phyloP scores from a whole-genome alignment of 2,888 invertebrate genomes.

The Macrosoma leucophasiata region DNA sequence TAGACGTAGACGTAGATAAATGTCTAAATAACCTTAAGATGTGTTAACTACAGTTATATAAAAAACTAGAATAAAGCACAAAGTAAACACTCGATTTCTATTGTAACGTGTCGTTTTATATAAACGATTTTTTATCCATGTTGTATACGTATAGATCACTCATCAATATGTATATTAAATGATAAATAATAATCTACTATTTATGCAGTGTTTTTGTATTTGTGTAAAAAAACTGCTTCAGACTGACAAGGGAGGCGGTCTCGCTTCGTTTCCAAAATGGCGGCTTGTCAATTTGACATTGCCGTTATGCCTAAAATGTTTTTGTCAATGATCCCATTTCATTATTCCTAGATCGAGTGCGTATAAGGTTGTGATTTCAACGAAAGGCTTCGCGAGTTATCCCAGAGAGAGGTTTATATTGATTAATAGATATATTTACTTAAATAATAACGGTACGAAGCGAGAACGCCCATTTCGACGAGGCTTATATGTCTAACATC shows the following conservation, averaged over 20 bases:
- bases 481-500: conserved; percentile 46
- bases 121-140: conserved; percentile 39
- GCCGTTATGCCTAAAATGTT: conserved; percentile 1
- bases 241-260: conserved; percentile 42
- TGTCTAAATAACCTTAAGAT: conserved; percentile 31
- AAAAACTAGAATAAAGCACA: conserved; percentile 49
- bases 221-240: conserved; percentile 45
- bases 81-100: conserved; percentile 54
- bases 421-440: conserved; percentile 14
- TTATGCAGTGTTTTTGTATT: conserved; percentile 51
- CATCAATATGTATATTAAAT: conserved; percentile 39
- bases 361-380: conserved; percentile 41
- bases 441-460: conserved; percentile 29
- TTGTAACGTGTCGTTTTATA: conserved; percentile 44
- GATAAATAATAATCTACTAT: conserved; percentile 40
- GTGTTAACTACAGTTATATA: conserved; percentile 34
- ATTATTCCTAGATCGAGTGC: conserved; percentile 20
- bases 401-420: conserved; percentile 14
- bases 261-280: conserved; percentile 31
- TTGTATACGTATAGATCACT: conserved; percentile 53
- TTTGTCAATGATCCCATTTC: conserved; percentile 6
- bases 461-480: conserved; percentile 40
- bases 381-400: conserved; percentile 27
- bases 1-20: conserved; percentile 24
- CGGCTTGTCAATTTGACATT: conserved; percentile 14